phyloP scores from a whole-genome alignment of 2,888 invertebrate genomes.

The Pachycephus smyrnensis region DNA sequence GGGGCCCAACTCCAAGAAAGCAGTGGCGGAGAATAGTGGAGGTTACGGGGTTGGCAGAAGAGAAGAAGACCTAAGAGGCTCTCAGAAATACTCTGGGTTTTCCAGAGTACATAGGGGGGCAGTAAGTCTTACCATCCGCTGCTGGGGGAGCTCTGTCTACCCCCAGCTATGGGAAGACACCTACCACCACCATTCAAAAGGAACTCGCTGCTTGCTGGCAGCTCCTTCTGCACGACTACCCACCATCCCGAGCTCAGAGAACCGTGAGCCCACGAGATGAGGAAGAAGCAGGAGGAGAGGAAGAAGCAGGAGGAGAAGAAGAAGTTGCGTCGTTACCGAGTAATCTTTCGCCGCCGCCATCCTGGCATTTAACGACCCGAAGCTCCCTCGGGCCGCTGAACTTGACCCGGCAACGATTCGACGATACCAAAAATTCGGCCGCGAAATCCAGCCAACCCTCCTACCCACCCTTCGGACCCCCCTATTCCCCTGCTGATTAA shows the following conservation, averaged over 20 bases:
- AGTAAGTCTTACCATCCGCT: constrained; percentile 6
- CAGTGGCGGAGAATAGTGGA: not conserved
- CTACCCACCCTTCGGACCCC: not conserved
- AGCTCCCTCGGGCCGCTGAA: constrained; percentile 5
- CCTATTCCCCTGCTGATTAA: not conserved
- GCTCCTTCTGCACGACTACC: constrained; percentile 1
- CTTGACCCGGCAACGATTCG: constrained; percentile 12
- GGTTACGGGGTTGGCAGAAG: not conserved
- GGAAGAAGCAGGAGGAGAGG: not conserved
- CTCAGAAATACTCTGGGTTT: not conserved
- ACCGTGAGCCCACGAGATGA: not conserved
- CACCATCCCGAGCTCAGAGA: not conserved
- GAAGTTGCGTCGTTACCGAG: constrained; percentile 12
- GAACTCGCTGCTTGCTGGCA: not conserved
- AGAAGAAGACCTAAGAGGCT: not conserved
- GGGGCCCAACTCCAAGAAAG: not conserved
- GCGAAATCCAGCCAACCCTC: not conserved
- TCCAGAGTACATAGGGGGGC: not conserved
- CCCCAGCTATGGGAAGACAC: constrained; percentile 6
- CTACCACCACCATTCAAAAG: not conserved
- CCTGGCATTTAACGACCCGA: constrained; percentile 8
- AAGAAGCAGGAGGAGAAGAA: too few species aligned
- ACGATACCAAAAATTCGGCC: not conserved
- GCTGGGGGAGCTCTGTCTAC: constrained; percentile 6
- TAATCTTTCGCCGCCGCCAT: constrained; percentile 15